Conservation (phyloP, 2,888 invertebrate genomes). For the Ennomos fuscantarius region DNA sequence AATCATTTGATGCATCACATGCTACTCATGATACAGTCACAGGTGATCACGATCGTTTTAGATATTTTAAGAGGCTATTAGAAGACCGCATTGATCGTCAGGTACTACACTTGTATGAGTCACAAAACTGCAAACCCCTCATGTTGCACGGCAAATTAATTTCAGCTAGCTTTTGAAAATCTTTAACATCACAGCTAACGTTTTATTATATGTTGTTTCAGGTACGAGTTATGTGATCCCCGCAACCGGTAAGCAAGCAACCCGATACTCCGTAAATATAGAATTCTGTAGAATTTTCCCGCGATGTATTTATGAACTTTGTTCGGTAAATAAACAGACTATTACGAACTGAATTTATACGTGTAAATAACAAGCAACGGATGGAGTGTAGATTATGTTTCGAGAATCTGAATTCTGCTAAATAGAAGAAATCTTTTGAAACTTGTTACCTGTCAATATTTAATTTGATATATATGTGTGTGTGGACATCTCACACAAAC, state of each 20-base stretch:
- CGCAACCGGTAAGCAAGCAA: constrained; percentile 53
- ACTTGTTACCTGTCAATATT: too few relatives aligned
- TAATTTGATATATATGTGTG: too few relatives aligned
- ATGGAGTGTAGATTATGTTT: not conserved
- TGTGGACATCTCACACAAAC: too few relatives aligned
- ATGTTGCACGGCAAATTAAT: constrained; percentile 13
- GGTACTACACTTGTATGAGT: constrained; percentile 41
- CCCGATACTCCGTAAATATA: constrained; percentile 8
- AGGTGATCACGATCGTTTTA: too few relatives aligned
- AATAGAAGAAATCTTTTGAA: not conserved
- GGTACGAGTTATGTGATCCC: constrained; percentile 64
- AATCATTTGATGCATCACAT: too few relatives aligned
- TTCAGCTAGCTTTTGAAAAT: constrained; percentile 8
- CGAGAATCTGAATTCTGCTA: not conserved
- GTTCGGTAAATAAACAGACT: constrained; percentile 16
- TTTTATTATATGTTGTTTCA: constrained; percentile 48
- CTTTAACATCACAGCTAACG: constrained; percentile 8
- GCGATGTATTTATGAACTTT: constrained; percentile 18
- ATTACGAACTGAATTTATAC: constrained; percentile 2
- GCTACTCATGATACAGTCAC: too few relatives aligned
- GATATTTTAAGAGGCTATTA: too few relatives aligned
- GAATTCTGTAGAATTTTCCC: constrained; percentile 23
- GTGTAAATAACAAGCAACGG: constrained; percentile 14
- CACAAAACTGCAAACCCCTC: constrained; percentile 41
- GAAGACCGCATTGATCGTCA: constrained; percentile 36